Base-by-base conservation (phyloP, 2,113 vertebrate genomes). In the Psophia crepitans region DNA sequence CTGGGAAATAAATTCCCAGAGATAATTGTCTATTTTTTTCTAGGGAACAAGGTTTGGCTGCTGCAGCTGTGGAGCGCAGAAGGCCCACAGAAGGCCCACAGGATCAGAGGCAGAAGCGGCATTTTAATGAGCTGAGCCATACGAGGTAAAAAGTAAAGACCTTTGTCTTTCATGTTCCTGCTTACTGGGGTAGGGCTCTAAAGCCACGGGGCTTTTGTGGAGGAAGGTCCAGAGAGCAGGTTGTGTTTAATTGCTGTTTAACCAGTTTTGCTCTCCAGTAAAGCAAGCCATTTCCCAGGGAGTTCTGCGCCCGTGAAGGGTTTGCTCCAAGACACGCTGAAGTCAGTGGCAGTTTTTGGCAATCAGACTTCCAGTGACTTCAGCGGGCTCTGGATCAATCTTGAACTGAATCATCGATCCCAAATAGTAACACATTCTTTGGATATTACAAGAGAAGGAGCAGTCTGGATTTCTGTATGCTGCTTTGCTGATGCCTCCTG, bases 61-160 rank as follows among this genome's bases (percentile, higher is more conserved):
- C 91, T 91, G 94, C 93, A 96, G 93, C 96, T 93, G 78, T 58
- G 91, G 61, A 54, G 94, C 32, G 81, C 91, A 93, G 89, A 74
- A 89, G 87, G 81, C 96, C 81, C 95, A 96, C 94, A 91, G 96
- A 95, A 97, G 96, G 81, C 96, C 81, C 95, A 96, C 94, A 91
- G 96, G 95, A 97, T 95, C 95, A 90, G 87, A 93, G 75, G 93
- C 89, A 95, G 92, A 76, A 90, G 94, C n/a, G n/a, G n/a, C n/a
- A n/a, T n/a, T n/a, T n/a, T 85, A 30, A 84, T 71, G 73, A 90
- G 83, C 80, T 63, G 66, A 93, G 74, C 70, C 70, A 76, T 61
- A 9, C 8, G 70, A 97, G 93, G 77, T 74, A 79, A 74, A 91
- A 93, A 95, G 46, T 24, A 54, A 77, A 68, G 73, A 80, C 51